Evolutionary conservation across 2,113 vertebrate genomes (phyloP).

Genomic region (Speoplatyrhinus poulsoni): DNA sequence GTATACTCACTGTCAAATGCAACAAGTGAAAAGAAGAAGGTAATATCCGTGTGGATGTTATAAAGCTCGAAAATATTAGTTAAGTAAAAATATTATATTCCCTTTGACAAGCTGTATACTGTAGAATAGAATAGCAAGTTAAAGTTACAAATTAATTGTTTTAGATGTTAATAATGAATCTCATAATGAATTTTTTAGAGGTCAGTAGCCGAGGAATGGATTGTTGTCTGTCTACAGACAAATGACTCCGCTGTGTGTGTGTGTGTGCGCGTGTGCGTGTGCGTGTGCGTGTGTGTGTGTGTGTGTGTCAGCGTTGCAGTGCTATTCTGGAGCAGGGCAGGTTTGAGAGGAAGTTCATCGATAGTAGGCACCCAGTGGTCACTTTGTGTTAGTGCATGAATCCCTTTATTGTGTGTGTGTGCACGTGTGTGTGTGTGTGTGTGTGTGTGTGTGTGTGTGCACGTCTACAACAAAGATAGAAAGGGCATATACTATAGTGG

Average conservation of each 20-base stretch:
- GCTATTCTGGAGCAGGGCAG: slow-evolving; percentile 35
- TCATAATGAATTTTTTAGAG: not conserved
- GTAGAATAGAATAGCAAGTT: too few relatives aligned
- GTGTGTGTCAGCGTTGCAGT: slow-evolving; percentile 49
- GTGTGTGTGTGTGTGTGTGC: slow-evolving; percentile 11
- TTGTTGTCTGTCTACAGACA: slow-evolving; percentile 22
- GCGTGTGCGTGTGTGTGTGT: slow-evolving; percentile 13
- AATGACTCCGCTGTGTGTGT: slow-evolving; percentile 2
- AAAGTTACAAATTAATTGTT: not conserved
- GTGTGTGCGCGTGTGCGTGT: not conserved
- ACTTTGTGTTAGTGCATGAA: not conserved
- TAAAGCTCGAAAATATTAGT: too few relatives aligned
- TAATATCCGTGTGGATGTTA: too few relatives aligned
- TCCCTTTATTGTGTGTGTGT: not conserved
- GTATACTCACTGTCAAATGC: too few relatives aligned
- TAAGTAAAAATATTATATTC: too few relatives aligned
- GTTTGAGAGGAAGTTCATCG: slow-evolving; percentile 49
- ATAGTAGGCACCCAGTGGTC: slow-evolving; percentile 37
- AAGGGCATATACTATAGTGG: not conserved
- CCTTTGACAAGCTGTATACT: too few relatives aligned
- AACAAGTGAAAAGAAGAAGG: too few relatives aligned
- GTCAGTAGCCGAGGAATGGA: slow-evolving; percentile 15
- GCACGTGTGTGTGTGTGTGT: slow-evolving; percentile 8
- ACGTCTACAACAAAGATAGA: not conserved
- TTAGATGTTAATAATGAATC: not conserved